A percentile compares a stretch with the other conserved stretches of the same genome.
These are phyloP conservation scores for Uloborus plumipes DNA, from an alignment of 2,888 invertebrate species.

Conservation along the genomic window DNA sequence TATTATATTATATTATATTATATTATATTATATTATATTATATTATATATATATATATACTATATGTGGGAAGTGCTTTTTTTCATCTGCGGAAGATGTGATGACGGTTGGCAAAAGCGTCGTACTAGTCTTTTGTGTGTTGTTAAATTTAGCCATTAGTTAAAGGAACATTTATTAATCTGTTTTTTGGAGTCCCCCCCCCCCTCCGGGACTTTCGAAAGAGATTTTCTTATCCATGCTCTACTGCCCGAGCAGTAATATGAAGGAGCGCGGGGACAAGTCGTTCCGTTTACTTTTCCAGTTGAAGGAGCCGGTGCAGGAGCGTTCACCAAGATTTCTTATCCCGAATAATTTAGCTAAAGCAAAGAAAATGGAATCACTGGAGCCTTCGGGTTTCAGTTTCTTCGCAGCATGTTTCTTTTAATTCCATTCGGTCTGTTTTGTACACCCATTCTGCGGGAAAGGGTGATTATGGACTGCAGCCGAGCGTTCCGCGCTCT, in stretches of 20 bases:
- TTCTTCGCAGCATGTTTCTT: constrained; percentile 30
- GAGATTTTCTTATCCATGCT: constrained; percentile 4
- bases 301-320: constrained; percentile 10
- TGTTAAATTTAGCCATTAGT: too few relatives aligned
- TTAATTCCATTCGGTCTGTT: constrained; percentile 39
- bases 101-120: too few relatives aligned
- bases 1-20: too few relatives aligned
- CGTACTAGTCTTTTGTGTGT: too few relatives aligned
- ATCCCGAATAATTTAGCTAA: constrained; percentile 12
- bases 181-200: background rate
- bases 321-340: constrained; percentile 8
- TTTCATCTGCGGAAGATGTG: too few relatives aligned
- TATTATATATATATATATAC: too few relatives aligned
- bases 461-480: constrained; percentile 53
- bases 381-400: constrained; percentile 3
- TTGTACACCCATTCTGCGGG: constrained; percentile 43
- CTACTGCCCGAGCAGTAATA: background rate
- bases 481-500: constrained; percentile 23
- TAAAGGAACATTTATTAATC: too few relatives aligned
- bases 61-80: too few relatives aligned
- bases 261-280: constrained; percentile 1
- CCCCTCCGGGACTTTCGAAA: background rate
- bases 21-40: too few relatives aligned
- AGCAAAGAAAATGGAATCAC: constrained; percentile 29
- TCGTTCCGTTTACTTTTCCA: constrained; percentile 35